A percentile compares a stretch with the other conserved stretches of the same genome.
Evolutionary conservation across 2,797 vertebrate species (phyloP).

Genomic region (Glossophaga mutica): DNA sequence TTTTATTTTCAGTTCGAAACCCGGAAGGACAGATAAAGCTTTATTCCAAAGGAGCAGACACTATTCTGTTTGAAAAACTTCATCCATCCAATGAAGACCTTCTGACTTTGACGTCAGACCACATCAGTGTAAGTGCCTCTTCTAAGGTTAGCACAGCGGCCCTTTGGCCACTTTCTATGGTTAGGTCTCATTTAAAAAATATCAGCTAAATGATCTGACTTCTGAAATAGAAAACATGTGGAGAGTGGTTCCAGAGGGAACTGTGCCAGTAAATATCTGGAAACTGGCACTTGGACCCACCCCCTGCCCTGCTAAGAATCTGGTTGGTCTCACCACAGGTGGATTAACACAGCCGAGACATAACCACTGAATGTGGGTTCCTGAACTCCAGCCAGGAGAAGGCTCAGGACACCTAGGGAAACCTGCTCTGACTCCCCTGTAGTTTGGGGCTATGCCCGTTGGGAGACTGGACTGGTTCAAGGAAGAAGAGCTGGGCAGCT

Average conservation of each 20-base stretch:
- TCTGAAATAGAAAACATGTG: constrained; percentile 25
- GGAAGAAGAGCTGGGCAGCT: background rate
- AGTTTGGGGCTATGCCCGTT: background rate
- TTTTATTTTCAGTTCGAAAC: constrained; percentile 77
- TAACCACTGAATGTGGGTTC: background rate
- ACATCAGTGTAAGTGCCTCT: constrained; percentile 76
- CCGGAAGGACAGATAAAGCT: constrained; percentile 81
- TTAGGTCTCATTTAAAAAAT: constrained; percentile 12
- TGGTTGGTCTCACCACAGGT: background rate
- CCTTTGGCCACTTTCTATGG: background rate
- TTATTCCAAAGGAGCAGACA: constrained; percentile 82
- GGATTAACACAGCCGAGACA: background rate
- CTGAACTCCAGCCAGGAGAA: background rate
- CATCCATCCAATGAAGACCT: constrained; percentile 77
- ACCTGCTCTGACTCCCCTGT: background rate
- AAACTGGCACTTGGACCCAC: background rate
- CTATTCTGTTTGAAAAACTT: constrained; percentile 81
- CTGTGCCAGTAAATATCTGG: background rate
- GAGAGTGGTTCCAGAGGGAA: background rate
- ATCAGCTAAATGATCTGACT: background rate
- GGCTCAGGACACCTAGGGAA: background rate
- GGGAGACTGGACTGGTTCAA: background rate
- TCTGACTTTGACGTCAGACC: constrained; percentile 78
- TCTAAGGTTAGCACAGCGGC: background rate
- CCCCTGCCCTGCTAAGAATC: background rate